phyloP scores from a whole-genome alignment of 2,113 vertebrate genomes.

The Leucosticte australis region DNA sequence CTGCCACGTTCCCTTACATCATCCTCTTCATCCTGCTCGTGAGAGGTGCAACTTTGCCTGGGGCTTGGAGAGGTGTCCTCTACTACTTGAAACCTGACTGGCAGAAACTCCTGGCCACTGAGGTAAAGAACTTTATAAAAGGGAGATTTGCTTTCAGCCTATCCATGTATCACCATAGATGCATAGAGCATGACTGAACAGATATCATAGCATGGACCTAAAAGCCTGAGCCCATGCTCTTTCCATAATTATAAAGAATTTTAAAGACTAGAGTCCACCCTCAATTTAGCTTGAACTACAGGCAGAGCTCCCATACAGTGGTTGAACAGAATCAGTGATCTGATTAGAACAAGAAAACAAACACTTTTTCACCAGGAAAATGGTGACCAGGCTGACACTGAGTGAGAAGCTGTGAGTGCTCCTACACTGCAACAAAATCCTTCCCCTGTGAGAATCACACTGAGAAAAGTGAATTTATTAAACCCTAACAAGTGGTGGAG shows the following conservation, averaged over 20 bases:
- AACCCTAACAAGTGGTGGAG: not conserved
- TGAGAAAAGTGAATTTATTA: not conserved
- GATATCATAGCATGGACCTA: not conserved
- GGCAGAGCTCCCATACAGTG: not conserved
- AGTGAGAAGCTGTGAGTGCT: not conserved
- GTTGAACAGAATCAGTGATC: not conserved
- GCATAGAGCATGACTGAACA: not conserved
- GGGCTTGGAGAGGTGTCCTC: conserved; percentile 94
- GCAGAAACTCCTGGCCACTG: conserved; percentile 88
- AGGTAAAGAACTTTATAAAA: conserved; percentile 73
- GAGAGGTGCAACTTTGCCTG: conserved; percentile 92
- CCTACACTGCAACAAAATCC: not conserved
- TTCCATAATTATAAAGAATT: not conserved
- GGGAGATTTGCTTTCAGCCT: not conserved
- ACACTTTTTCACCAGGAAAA: not conserved
- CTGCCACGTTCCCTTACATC: conserved; percentile 94
- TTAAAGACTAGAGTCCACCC: not conserved
- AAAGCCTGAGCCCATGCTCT: not conserved
- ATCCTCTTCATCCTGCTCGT: conserved; percentile 87
- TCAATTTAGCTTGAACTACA: not conserved
- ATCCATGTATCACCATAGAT: not conserved
- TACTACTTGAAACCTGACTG: conserved; percentile 95
- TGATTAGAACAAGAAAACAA: not conserved
- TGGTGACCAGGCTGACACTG: not conserved
- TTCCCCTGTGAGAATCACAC: not conserved